Evolutionary conservation across 2,888 invertebrate genomes (phyloP).

Genomic region (Chesias legatella): DNA sequence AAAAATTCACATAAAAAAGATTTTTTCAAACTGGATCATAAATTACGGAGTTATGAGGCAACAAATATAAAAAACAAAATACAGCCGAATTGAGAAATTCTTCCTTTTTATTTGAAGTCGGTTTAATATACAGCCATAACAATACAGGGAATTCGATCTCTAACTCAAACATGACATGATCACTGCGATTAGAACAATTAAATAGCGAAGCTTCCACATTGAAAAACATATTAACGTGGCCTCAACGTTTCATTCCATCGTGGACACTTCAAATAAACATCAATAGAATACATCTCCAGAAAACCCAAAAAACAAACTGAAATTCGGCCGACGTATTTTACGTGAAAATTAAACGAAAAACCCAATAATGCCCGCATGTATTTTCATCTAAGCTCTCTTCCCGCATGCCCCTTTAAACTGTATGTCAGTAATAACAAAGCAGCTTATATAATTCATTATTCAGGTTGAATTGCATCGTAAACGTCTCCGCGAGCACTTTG

Average conservation of each 20-base stretch:
- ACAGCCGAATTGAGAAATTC: too few species aligned
- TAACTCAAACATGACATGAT: too few species aligned
- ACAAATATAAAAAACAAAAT: too few species aligned
- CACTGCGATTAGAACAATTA: slow-evolving; percentile 13
- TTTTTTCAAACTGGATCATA: too few species aligned
- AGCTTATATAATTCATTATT: slow-evolving; percentile 28
- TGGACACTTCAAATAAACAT: slow-evolving; percentile 23
- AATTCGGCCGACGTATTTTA: slow-evolving; percentile 25
- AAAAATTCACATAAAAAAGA: too few species aligned
- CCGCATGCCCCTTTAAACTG: slow-evolving; percentile 6
- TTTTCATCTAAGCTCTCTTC: slow-evolving; percentile 22
- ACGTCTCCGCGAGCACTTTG: slow-evolving; percentile 28
- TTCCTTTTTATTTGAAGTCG: too few species aligned
- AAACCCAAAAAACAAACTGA: slow-evolving; percentile 24
- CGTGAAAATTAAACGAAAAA: slow-evolving; percentile 21
- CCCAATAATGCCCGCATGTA: slow-evolving; percentile 21
- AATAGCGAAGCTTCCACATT: slow-evolving; percentile 10
- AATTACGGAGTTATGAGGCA: too few species aligned
- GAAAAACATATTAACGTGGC: slow-evolving; percentile 10
- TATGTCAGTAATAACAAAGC: slow-evolving; percentile 25
- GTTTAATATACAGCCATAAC: too few species aligned
- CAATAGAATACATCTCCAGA: slow-evolving; percentile 22
- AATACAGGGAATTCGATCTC: too few species aligned
- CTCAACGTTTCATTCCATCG: slow-evolving; percentile 6
- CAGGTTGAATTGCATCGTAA: slow-evolving; percentile 26